Base-by-base conservation (phyloP, 1,140 invertebrate species). In the Ceratina australensis region DNA sequence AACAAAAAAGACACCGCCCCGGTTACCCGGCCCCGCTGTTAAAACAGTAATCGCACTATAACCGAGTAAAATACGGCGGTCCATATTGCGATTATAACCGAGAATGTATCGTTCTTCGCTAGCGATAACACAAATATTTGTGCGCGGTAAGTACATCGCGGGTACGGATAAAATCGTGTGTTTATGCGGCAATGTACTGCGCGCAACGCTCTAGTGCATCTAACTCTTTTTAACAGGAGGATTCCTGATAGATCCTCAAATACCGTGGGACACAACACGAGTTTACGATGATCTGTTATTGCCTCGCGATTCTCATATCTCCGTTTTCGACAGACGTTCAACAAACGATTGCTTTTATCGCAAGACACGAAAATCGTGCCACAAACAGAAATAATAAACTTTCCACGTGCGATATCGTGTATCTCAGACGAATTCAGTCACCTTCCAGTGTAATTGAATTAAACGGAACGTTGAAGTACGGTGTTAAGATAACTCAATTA, bases 111-210 rank as follows among this genome's bases (percentile, higher is more conserved):
- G 20, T 42, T 22, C 15, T 16, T 16, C 26, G 2, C 26, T 12
- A 54, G 61, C n/a, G 74, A 54, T 71, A 71, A 54, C 20, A 15
- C 74, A 52, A 69, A 52, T 61, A 42, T 69, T 69, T 61, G 52
- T 33, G 20, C 57, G 16, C 24, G 15, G 16, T 16, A 54, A n/a
- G 15, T 54, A 18, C 16, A n/a, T 54, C n/a, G 16, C 52, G 16
- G 13, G 16, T 15, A n/a, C 33, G 33, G 33, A 10, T 42, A 42
- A 42, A 42, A 42, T 42, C 5, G 7, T 42, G 33, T 10, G 10
- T 42, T 10, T 10, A 0, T 10, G 33, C 0, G 7, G 10, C 10
- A 42, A 42, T 42, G 33, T 42, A 42, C 33, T 42, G 3, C 33
- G 10, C 33, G 5, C 33, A 42, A 8, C 10, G 10, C 33, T 42